Evolutionary conservation across 2,113 vertebrate genomes (phyloP).

Genomic region (Hystrix cristata): DNA sequence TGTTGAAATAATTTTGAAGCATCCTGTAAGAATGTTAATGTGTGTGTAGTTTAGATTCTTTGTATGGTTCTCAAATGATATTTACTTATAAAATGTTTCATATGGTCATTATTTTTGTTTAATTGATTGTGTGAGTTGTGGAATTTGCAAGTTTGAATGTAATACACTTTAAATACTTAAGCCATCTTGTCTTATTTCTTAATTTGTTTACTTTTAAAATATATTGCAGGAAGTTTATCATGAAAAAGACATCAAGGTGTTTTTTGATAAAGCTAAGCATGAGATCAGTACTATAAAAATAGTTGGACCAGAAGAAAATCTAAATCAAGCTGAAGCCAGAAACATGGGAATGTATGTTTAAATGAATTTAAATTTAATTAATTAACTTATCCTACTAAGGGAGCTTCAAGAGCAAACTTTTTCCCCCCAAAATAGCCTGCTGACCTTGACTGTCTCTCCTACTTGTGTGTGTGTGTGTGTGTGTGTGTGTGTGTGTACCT

Average conservation of each 20-base stretch:
- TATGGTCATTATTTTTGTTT: conserved; percentile 23
- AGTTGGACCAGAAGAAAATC: conserved; percentile 96
- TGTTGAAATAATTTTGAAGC: background rate
- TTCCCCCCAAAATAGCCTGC: background rate
- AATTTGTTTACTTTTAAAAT: conserved; percentile 73
- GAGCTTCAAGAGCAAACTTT: background rate
- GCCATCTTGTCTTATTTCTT: conserved; percentile 48
- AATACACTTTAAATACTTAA: background rate
- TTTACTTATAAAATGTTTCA: background rate
- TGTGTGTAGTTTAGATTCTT: background rate
- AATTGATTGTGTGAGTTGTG: background rate
- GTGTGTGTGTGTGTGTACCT: fast-evolving
- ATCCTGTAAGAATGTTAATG: background rate
- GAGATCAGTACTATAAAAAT: conserved; percentile 94
- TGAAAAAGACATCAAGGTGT: conserved; percentile 97
- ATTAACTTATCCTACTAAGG: background rate
- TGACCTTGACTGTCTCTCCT: background rate
- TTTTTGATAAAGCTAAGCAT: conserved; percentile 95
- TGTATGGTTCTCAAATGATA: background rate
- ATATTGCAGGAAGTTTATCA: conserved; percentile 97
- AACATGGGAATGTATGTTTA: conserved; percentile 98
- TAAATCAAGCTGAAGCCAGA: conserved; percentile 97
- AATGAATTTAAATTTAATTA: conserved; percentile 24
- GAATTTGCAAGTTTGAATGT: background rate
- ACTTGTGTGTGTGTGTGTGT: background rate